Base-by-base conservation (phyloP, 2,888 invertebrate species). In the Drosophila mettleri region DNA sequence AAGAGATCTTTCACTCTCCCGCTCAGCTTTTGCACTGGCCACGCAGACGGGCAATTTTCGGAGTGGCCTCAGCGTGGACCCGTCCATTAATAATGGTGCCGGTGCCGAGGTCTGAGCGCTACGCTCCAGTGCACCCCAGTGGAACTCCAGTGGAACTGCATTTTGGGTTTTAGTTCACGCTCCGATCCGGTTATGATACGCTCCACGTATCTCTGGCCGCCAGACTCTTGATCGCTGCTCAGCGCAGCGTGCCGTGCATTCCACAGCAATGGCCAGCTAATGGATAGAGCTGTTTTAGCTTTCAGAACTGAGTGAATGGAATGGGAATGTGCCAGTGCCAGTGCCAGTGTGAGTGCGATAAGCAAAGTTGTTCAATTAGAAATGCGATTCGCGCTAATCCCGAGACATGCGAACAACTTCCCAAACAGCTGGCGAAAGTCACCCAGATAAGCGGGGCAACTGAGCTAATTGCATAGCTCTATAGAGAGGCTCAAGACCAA, bases 151-250 rank as follows among this genome's bases (percentile, higher is more conserved):
- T 49, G 72, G 64, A 53, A 63, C 46, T 48, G 38, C 82, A 88
- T 69, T 78, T 79, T 67, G 67, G 84, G 88, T 27, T 76, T 69
- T 55, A 76, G 82, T 83, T 88, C 88, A 83, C 86, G 88, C 83
- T 84, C 80, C 71, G 88, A 88, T 88, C 83, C 83, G 83, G 83
- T 84, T 84, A 84, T 88, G 83, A 88, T 84, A 88, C 83, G 83
- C 88, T 84, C 80, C 51, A 78, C 33, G 64, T 63, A 49, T 45
- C 68, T 39, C 76, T 64, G 63, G 64, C 54, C 57, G 39, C 39
- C 20, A 20, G 14, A 51, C 45, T 12, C 45, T 27, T 33, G 43
- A 49, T 18, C 57, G 51, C 69, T 87, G 88, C 46, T 67, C 88
- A 88, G 68, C 67, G 88, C 88, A 84, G 88, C 83, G 88, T 84